Evolutionary conservation across 30 jellyfish, hydroid and myxozoan genomes (phyloP).

Genomic region (Aurelia aurita complex sp. Pacific): DNA sequence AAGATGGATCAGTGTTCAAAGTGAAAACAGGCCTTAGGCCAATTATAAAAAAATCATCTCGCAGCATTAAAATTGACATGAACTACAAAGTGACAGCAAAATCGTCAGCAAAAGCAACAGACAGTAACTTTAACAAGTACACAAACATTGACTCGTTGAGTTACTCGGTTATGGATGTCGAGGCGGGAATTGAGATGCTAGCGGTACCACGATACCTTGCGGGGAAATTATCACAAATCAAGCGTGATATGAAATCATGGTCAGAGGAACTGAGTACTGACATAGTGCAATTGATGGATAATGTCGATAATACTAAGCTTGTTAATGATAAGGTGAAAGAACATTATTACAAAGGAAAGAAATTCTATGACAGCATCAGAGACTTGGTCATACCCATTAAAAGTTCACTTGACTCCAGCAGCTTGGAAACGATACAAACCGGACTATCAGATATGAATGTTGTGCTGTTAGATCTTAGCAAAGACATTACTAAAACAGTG

Average conservation of each 20-base stretch:
- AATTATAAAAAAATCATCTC: conserved; percentile 38
- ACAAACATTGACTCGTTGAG: conserved; percentile 41
- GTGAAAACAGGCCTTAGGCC: conserved; percentile 88
- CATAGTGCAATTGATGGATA: conserved; percentile 13
- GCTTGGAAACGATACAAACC: conserved; percentile 23
- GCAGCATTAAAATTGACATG: conserved; percentile 38
- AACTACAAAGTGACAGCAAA: conserved; percentile 61
- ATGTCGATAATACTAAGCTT: conserved; percentile 48
- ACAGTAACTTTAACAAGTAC: conserved; percentile 53
- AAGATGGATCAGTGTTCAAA: conserved; percentile 66
- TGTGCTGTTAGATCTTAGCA: conserved; percentile 48
- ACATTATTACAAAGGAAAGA: conserved; percentile 60
- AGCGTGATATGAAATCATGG: conserved; percentile 43
- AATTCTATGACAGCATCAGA: not conserved
- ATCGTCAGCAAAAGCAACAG: conserved; percentile 47
- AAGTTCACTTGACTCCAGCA: conserved; percentile 11
- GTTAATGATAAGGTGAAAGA: conserved; percentile 20
- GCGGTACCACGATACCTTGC: conserved; percentile 15
- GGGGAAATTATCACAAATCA: not conserved
- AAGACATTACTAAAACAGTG: conserved; percentile 5
- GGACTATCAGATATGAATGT: conserved; percentile 25
- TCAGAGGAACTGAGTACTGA: conserved; percentile 45
- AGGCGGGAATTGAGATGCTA: conserved; percentile 29
- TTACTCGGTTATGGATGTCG: conserved; percentile 70
- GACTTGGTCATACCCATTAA: not conserved